Base-by-base conservation (phyloP, 2,888 invertebrate genomes). In the Tetranychus piercei region DNA sequence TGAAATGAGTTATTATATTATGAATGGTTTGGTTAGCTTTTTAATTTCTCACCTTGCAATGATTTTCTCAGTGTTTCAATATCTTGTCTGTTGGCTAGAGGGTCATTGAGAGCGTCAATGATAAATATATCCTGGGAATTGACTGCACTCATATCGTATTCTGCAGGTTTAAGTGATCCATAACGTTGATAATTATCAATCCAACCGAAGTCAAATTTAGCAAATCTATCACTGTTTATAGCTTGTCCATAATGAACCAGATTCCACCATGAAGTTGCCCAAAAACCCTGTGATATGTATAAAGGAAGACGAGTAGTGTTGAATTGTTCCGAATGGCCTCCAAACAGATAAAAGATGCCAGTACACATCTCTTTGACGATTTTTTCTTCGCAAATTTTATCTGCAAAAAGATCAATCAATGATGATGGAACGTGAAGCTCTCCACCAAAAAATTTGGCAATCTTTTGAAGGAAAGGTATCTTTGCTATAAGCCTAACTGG, bases 331-430 rank as follows among this genome's bases (percentile, higher is more conserved):
- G 84, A 83, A 81, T 89, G 88, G 0, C 92, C 92, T 77, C 87
- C 87, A 1, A 91, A 80, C 15, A 88, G 82, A 80, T 91, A 91
- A 75, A 92, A 79, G 0, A 88, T 80, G 80, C 90, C 89, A 79
- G 88, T 87, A 81, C 92, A 92, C 73, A 91, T 84, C 74, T 83
- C 83, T 80, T 22, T 22, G 8, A 23, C 20, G 2, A 8, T 34
- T 9, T 8, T 43, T 11, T 9, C 15, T 70, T 9, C 18, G 22
- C 73, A 55, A 5, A 18, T 23, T 11, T 77, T 85, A 83, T 64
- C 86, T 81, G 77, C 87, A 85, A 80, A 90, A 90, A 3, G 87
- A 86, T 86, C 84, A 23, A 89, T 77, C 1, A 89, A 82, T 72
- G 84, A 82, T 78, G 84, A 86, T 78, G 87, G 88, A 0, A 91